These are phyloP conservation scores for Choristoneura rosaceana DNA, from an alignment of 2,888 invertebrate species.

Conservation along the genomic window DNA sequence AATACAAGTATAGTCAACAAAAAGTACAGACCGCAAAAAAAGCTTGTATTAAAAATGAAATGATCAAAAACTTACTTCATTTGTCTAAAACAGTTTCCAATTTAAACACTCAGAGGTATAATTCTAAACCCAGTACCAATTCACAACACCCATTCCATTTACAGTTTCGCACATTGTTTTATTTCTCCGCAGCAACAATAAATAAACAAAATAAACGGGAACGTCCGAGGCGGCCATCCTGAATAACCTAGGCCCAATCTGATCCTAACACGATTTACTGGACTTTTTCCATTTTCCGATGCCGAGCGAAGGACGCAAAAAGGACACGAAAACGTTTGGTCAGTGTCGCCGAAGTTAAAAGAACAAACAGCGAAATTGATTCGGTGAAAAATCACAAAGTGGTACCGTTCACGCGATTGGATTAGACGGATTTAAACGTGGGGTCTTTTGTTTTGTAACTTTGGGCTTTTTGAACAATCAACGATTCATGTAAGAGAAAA, in stretches of 20 bases:
- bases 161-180: background rate
- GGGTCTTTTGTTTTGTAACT: background rate
- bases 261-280: conserved; percentile 19
- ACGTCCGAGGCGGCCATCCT: background rate
- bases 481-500: too few relatives aligned
- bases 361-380: conserved; percentile 10
- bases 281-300: conserved; percentile 18
- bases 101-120: too few relatives aligned
- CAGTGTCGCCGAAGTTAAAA: conserved; percentile 16
- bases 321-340: conserved; percentile 17
- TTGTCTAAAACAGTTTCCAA: too few relatives aligned
- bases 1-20: too few relatives aligned
- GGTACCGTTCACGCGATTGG: background rate
- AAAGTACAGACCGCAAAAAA: too few relatives aligned
- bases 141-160: background rate
- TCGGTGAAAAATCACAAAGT: conserved; percentile 8
- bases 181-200: background rate
- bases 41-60: too few relatives aligned
- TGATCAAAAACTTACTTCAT: too few relatives aligned
- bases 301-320: conserved; percentile 9
- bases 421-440: background rate
- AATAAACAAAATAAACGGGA: conserved; percentile 9
- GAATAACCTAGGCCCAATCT: conserved; percentile 16
- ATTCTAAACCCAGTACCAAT: too few relatives aligned
- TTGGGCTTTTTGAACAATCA: background rate